Evolutionary conservation across 2,888 invertebrate species (phyloP).

Genomic region (Bellardia pandia): DNA sequence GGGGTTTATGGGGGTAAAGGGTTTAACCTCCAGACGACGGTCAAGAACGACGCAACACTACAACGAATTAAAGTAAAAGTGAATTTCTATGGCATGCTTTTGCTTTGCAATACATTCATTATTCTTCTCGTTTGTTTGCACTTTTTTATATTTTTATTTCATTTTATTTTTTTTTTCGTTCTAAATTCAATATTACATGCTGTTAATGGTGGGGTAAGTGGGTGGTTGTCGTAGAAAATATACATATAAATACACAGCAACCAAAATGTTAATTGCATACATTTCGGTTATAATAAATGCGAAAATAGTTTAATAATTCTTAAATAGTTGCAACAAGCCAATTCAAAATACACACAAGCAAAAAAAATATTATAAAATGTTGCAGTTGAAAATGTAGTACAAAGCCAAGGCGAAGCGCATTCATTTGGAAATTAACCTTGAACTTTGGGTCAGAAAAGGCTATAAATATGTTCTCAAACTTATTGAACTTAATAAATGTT

Average conservation of each 20-base stretch:
- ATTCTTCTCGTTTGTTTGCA: constrained; percentile 34
- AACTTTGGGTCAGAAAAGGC: constrained; percentile 58
- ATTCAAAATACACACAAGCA: constrained; percentile 11
- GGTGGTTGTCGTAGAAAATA: constrained; percentile 16
- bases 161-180: constrained; percentile 56
- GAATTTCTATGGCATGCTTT: constrained; percentile 72
- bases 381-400: constrained; percentile 21
- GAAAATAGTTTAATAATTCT: constrained; percentile 26
- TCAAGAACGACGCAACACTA: constrained; percentile 70
- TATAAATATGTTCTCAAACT: constrained; percentile 17
- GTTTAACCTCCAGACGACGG: constrained; percentile 67
- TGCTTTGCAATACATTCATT: constrained; percentile 33
- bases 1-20: constrained; percentile 34
- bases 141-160: background rate
- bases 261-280: too few relatives aligned
- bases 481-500: constrained; percentile 27
- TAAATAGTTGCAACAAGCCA: constrained; percentile 27
- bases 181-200: constrained; percentile 16
- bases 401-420: constrained; percentile 30
- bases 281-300: too few relatives aligned
- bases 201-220: background rate
- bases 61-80: constrained; percentile 74
- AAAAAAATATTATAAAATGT: constrained; percentile 20
- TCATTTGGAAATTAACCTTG: constrained; percentile 55
- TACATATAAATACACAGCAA: background rate